These are phyloP conservation scores for Alligator sinensis DNA, from an alignment of 2,113 vertebrate genomes.

Conservation along the genomic window DNA sequence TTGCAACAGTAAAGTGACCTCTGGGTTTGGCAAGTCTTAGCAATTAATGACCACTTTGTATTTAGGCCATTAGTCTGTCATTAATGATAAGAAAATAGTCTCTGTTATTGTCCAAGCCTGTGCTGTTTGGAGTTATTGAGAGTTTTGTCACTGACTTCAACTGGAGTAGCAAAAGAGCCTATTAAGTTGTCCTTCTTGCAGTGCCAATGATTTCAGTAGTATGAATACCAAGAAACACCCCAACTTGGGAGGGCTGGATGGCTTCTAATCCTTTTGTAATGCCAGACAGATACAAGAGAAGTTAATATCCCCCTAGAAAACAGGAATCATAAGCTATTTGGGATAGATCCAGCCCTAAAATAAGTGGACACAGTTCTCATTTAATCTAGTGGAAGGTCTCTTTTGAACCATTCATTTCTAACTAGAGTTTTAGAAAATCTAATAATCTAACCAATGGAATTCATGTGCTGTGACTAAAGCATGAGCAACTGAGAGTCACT, in stretches of 20 bases:
- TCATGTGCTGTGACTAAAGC: neutral
- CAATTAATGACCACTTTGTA: neutral
- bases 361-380: neutral
- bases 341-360: neutral
- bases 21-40: neutral
- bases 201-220: neutral
- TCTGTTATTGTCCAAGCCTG: neutral
- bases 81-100: neutral
- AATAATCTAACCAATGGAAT: neutral
- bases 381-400: neutral
- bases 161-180: neutral
- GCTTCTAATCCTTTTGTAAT: neutral
- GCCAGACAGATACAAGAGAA: neutral
- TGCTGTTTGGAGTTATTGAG: neutral
- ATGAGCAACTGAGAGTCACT: too few relatives aligned
- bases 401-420: neutral
- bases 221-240: neutral
- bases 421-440: neutral
- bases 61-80: neutral
- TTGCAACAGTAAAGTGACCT: neutral
- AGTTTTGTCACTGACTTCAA: neutral
- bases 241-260: neutral
- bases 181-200: neutral
- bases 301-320: neutral
- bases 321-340: neutral